Percentiles rank a stretch among this genome's conserved stretches.
Conservation (phyloP, 2,888 invertebrate species). For the Actias luna region DNA sequence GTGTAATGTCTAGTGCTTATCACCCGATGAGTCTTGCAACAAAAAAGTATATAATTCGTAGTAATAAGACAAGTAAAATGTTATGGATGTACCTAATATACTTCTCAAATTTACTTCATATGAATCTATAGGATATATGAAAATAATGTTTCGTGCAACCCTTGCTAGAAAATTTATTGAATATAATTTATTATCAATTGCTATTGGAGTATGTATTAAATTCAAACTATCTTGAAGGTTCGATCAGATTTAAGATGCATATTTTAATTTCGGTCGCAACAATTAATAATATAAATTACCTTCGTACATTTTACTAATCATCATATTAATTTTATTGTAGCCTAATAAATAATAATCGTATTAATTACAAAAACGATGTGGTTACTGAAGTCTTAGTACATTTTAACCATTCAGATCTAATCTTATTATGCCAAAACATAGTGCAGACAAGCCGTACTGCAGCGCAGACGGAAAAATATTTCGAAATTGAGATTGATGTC, state of each 20-base stretch:
- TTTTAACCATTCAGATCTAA: background rate
- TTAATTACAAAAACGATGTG: background rate
- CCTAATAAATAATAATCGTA: too few relatives aligned
- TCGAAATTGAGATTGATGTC: slow-evolving; percentile 80
- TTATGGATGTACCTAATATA: too few relatives aligned
- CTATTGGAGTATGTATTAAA: background rate
- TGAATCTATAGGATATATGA: background rate
- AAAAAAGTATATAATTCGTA: too few relatives aligned
- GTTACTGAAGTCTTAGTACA: background rate
- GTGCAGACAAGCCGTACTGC: slow-evolving; percentile 13
- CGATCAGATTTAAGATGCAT: background rate
- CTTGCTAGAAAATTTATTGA: too few relatives aligned
- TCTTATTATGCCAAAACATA: slow-evolving; percentile 4
- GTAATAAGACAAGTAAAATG: too few relatives aligned
- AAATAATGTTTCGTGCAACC: background rate
- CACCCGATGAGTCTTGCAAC: too few relatives aligned
- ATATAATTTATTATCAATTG: background rate
- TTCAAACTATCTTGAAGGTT: background rate
- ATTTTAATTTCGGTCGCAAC: background rate
- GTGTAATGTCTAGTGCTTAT: too few relatives aligned
- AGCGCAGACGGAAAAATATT: slow-evolving; percentile 76
- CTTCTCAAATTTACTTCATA: background rate
- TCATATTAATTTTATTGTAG: too few relatives aligned
- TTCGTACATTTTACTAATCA: too few relatives aligned
- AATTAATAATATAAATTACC: background rate